A percentile compares a stretch with the other conserved stretches of the same genome.
Conservation (phyloP, 2,888 invertebrate species). For the Megalurothrips usitatus region DNA sequence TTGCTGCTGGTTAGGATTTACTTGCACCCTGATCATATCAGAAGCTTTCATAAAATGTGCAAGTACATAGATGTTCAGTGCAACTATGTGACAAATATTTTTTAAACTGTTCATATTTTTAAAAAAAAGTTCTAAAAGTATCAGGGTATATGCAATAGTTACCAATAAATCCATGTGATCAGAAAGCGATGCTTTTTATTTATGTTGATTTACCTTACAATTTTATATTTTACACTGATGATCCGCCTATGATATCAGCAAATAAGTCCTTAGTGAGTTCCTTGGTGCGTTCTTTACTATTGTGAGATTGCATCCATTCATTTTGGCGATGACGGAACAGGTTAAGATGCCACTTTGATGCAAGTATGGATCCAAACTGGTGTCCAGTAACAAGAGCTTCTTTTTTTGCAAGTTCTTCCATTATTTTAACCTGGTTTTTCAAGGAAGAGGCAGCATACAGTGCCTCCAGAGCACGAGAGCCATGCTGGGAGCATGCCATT, state of each 20-base stretch:
- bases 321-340: neutral
- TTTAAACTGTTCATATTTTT: neutral
- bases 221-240: neutral
- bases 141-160: neutral
- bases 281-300: neutral
- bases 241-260: neutral
- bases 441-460: slow-evolving; percentile 47
- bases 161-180: neutral
- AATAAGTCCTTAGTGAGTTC: neutral
- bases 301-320: neutral
- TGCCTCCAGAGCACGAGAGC: slow-evolving; percentile 71
- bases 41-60: neutral
- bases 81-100: neutral
- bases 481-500: slow-evolving; percentile 65
- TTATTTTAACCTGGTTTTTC: neutral
- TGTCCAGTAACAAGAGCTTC: neutral
- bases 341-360: neutral
- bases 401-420: neutral
- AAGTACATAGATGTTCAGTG: neutral
- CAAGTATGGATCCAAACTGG: neutral
- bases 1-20: too few relatives aligned
- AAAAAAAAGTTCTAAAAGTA: neutral
- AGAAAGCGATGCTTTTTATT: neutral
- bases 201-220: neutral
- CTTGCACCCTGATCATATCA: too few relatives aligned